Evolutionary conservation across 1,140 invertebrate species (phyloP).

Genomic region (Scaptomyza hsui): DNA sequence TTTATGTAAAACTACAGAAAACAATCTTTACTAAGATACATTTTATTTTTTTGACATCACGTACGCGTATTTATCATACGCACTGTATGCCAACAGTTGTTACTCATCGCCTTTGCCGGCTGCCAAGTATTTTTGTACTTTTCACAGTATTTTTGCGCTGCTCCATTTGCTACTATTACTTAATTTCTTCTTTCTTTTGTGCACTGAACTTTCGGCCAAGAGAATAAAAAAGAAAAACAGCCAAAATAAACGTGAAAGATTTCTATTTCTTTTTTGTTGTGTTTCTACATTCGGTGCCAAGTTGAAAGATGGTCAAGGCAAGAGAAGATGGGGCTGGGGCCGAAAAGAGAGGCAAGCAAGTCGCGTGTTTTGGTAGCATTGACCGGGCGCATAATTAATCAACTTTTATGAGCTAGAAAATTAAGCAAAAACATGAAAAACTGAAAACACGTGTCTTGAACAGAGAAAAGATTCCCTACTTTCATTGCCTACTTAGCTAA

Average conservation of each 20-base stretch:
- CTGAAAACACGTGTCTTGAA: conserved; percentile 21
- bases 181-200: conserved; percentile 53
- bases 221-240: conserved; percentile 4
- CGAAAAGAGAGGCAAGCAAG: conserved; percentile 29
- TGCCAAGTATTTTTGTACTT: conserved; percentile 32
- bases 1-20: no score
- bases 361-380: conserved; percentile 68
- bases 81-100: conserved; percentile 52
- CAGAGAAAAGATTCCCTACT: not conserved
- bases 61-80: conserved; percentile 28
- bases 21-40: no score
- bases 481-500: conserved; percentile 30
- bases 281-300: conserved; percentile 46
- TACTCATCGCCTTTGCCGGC: conserved; percentile 61
- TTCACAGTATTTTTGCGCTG: conserved; percentile 23
- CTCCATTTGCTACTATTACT: conserved; percentile 63
- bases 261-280: conserved; percentile 33
- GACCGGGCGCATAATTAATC: conserved; percentile 72
- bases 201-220: conserved; percentile 58
- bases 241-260: conserved; percentile 19
- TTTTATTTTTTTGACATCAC: not conserved
- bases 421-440: conserved; percentile 43
- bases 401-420: conserved; percentile 68
- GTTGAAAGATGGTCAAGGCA: conserved; percentile 57
- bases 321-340: conserved; percentile 19